Evolutionary conservation across 2,888 invertebrate genomes (phyloP), one percentile per base, ranked within the genome.

Genomic region (Standfussiana lucernea): DNA sequence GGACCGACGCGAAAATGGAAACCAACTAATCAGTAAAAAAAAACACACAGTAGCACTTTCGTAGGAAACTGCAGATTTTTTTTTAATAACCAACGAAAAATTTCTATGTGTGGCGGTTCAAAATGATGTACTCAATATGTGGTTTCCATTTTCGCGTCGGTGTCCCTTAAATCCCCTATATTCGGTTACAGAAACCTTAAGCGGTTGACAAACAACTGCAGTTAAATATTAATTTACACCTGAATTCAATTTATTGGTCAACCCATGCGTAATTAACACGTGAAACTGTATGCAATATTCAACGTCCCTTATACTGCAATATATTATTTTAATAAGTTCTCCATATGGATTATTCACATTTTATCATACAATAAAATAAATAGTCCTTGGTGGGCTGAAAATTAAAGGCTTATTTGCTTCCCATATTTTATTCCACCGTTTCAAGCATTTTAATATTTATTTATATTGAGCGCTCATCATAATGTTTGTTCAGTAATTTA

Each of bases 221-320:
- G 62, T 37, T 37, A 50, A 79, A 62, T 71, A 71, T 68, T 64
- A 59, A 71, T 82, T 56, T 66, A 71, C 35, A 67, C 11, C 56
- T 40, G 56, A 67, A 82, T 85, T 84, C 62, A 74, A 61, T 82
- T 47, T 69, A 65, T 75, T 53, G 59, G 59, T 53, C 24, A 64
- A 64, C 35, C 21, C 64, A 61, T 61, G 61, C 50, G 85, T 74
- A 74, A 80, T 80, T 72, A 81, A 85, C 35, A 72, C 40, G 24
- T 75, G 11, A 64, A 71, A 71, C 62, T 74, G 42, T 59, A 40
- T 64, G 66, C 66, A 64, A 70, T 67, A 70, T 62, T 59, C 18
- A 50, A 50, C 68, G 45, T 47, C 15, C 24, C 56, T 35, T 42
- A 32, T 40, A 84, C 15, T 53, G 50, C 28, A 79, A 69, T 72